Percentiles rank a stretch among this genome's conserved stretches.
Conservation (phyloP, 2,888 invertebrate genomes). For the Chloromyia formosa region DNA sequence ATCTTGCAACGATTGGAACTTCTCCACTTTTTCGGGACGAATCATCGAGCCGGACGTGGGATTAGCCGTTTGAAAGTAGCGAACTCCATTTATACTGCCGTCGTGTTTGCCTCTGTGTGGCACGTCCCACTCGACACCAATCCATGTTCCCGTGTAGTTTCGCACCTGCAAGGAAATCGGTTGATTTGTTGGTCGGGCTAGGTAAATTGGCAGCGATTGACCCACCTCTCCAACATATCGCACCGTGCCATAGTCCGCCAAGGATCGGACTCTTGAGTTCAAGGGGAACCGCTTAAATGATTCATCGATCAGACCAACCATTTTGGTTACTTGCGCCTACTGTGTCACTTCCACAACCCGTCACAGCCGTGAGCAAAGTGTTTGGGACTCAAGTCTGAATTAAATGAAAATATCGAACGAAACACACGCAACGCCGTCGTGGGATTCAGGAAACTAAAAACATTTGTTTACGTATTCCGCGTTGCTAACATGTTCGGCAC, state of each 20-base stretch:
- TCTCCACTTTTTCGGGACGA: conserved; percentile 79
- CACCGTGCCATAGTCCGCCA: conserved; percentile 69
- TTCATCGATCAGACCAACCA: conserved; percentile 63
- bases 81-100: conserved; percentile 81
- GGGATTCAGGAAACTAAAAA: not conserved
- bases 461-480: conserved; percentile 22
- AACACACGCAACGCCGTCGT: too few species aligned
- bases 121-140: conserved; percentile 98
- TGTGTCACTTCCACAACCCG: not conserved
- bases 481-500: conserved; percentile 4
- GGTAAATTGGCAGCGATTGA: too few species aligned
- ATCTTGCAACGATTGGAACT: conserved; percentile 75
- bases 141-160: conserved; percentile 79
- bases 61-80: conserved; percentile 81
- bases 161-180: conserved; percentile 64
- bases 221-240: conserved; percentile 79
- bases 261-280: conserved; percentile 60
- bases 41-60: conserved; percentile 91
- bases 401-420: not conserved
- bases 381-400: too few species aligned
- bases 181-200: too few species aligned
- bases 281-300: conserved; percentile 60
- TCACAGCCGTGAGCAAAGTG: too few species aligned
- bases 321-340: conserved; percentile 48
- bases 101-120: conserved; percentile 89